These are phyloP conservation scores for Eulemur mongoz DNA, from an alignment of 2,797 vertebrate species.

Conservation along the genomic window DNA sequence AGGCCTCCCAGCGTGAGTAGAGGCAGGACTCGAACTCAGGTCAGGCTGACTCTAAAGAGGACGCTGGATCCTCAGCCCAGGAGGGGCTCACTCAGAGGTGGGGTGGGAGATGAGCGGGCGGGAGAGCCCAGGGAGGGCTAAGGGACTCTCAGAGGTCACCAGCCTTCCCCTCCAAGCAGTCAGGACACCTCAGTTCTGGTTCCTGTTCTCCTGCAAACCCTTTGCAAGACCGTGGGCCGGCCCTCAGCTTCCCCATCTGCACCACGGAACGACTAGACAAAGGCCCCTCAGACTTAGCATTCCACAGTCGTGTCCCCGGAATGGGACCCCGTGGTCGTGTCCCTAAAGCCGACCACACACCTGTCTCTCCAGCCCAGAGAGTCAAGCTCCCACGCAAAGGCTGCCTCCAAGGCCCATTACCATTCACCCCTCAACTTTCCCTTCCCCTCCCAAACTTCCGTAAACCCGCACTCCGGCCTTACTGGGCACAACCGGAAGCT, in stretches of 20 bases:
- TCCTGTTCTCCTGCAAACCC: neutral
- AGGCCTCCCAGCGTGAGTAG: neutral
- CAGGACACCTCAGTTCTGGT: neutral
- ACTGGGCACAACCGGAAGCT: neutral
- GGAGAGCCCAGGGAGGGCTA: neutral
- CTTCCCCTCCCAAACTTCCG: fast-evolving
- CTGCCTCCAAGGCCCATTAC: neutral
- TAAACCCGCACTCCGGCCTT: neutral
- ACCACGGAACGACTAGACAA: fast-evolving
- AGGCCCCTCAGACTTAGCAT: too few relatives aligned
- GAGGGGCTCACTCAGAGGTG: too few relatives aligned
- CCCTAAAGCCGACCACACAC: neutral
- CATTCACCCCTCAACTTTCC: neutral
- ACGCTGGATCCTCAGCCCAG: neutral
- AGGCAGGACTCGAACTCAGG: neutral
- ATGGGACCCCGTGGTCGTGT: fast-evolving
- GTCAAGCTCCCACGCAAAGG: neutral
- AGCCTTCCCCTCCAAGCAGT: neutral
- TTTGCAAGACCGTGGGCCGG: neutral
- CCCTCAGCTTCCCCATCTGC: neutral
- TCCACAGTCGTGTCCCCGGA: fast-evolving
- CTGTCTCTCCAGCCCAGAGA: neutral
- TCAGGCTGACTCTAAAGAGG: neutral
- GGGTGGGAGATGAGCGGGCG: neutral
- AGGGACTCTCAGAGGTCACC: neutral